Evolutionary conservation across 2,797 vertebrate genomes (phyloP).

Genomic region (Heliangelus exortis): DNA sequence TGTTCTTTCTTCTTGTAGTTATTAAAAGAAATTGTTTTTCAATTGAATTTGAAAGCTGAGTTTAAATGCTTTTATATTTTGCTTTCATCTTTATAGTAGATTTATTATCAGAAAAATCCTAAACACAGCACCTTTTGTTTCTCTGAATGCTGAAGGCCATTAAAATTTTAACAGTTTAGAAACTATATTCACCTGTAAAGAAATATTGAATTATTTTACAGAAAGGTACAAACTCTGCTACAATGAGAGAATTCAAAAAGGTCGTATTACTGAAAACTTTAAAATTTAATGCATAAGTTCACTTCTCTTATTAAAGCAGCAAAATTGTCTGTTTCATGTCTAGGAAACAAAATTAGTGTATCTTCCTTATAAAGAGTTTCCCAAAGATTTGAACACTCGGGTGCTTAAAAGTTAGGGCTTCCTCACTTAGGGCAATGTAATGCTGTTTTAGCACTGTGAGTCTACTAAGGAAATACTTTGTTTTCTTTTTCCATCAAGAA

Average conservation of each 20-base stretch:
- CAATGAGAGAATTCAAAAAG: slow-evolving; percentile 46
- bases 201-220: slow-evolving; percentile 63
- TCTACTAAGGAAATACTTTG: neutral
- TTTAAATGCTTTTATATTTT: slow-evolving; percentile 64
- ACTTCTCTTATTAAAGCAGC: slow-evolving; percentile 40
- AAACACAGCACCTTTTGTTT: slow-evolving; percentile 61
- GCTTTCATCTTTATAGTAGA: slow-evolving; percentile 41
- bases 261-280: slow-evolving; percentile 31
- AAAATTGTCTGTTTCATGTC: neutral
- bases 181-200: slow-evolving; percentile 66
- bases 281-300: slow-evolving; percentile 71
- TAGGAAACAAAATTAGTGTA: neutral
- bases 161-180: slow-evolving; percentile 74
- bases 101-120: slow-evolving; percentile 61
- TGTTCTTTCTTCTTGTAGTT: neutral
- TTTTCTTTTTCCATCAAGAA: neutral
- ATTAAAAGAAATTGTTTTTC: slow-evolving; percentile 48
- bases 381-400: neutral
- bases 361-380: neutral
- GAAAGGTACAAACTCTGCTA: slow-evolving; percentile 49
- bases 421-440: neutral
- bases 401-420: neutral
- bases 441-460: neutral
- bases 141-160: slow-evolving; percentile 59
- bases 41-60: slow-evolving; percentile 55